Evolutionary conservation across 1,140 invertebrate species (phyloP).

Genomic region (Zaprionus davidi): DNA sequence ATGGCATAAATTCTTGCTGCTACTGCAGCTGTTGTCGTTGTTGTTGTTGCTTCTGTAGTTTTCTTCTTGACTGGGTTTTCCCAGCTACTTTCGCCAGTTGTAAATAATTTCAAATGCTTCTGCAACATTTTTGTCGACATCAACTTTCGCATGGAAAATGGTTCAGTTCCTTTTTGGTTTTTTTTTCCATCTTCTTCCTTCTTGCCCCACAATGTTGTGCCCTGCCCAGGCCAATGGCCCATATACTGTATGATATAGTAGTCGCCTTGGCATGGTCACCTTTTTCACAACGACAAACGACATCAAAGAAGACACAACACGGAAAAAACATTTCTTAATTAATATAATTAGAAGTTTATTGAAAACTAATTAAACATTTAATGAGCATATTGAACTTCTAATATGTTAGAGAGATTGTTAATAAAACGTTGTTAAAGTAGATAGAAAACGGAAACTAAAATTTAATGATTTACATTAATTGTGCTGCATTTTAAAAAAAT

Average conservation of each 20-base stretch:
- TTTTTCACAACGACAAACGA: not conserved
- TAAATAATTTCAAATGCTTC: conserved; percentile 52
- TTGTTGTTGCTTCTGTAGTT: conserved; percentile 8
- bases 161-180: not conserved
- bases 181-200: conserved; percentile 4
- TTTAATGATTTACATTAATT: too few species aligned
- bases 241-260: not conserved
- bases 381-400: not conserved
- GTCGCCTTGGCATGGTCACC: not conserved
- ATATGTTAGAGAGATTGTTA: not conserved
- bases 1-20: conserved; percentile 37
- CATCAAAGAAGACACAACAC: not conserved
- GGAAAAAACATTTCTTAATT: not conserved
- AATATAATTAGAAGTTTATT: conserved; percentile 1
- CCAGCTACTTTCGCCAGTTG: conserved; percentile 44
- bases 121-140: conserved; percentile 43
- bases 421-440: not conserved
- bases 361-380: not conserved
- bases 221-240: conserved; percentile 14
- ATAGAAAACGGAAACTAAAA: too few species aligned
- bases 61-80: conserved; percentile 46
- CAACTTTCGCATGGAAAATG: conserved; percentile 44
- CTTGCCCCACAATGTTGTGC: not conserved
- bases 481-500: too few species aligned
- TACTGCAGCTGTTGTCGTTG: conserved; percentile 10